Evolutionary conservation across 2,888 invertebrate species (phyloP), one percentile per base, ranked within the genome.

Genomic region (Ormyrus rosae): DNA sequence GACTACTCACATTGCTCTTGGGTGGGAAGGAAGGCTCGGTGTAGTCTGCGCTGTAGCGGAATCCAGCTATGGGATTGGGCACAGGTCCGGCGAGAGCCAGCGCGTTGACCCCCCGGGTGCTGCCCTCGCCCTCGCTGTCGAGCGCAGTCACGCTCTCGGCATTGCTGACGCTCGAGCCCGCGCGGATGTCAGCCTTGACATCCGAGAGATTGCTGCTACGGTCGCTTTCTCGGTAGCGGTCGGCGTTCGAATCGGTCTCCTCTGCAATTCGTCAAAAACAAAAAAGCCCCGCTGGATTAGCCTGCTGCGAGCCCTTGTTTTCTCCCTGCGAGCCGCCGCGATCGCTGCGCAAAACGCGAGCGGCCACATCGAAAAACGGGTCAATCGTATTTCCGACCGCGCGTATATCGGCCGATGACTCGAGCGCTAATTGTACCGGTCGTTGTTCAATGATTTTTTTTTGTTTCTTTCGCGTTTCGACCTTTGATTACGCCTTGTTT

Each of bases 171-270:
- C 95, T 96, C 82, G 96, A 95, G 9, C 95, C 95, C 67, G 97
- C 97, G 81, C 97, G 93, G 82, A 97, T 93, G 91, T 98, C 97
- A 84, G 97, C 93, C 91, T 98, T 98, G 89, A 97, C 92, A 91
- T 97, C 97, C 84, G 97, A 97, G 87, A 97, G 97, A 89, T 97
- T 97, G 72, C 97, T 97, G 87, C 97, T 97, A 84, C 96, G 93
- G 90, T 98, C 97, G 80, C 97, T 97, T 89, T 96, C 95, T 85
- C 95, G 89, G 85, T 91, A 91, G 81, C 90, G 89, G 86, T 91
- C 90, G 69, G 89, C 90, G 83, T 90, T 91, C 78, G 90, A 91
- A 83, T 91, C 90, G 61, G 90, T 90, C 83, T 91, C 92, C 86
- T 92, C 92, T 87, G 91, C 48, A 75, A 80, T 69, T 73, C 73